Conservation (phyloP, 2,797 vertebrate species). For the Anas bernieri region DNA sequence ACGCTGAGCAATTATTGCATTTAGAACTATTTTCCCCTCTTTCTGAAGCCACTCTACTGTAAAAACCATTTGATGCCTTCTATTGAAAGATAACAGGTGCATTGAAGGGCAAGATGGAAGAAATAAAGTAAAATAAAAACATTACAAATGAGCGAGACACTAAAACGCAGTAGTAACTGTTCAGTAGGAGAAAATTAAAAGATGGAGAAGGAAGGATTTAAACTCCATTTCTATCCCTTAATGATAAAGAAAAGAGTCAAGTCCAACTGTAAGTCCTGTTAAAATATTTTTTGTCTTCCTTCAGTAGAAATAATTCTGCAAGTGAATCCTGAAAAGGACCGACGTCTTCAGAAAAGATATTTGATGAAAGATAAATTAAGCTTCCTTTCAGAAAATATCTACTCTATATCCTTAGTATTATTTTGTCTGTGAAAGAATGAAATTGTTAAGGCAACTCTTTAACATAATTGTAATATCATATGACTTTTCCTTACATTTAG, state of each 20-base stretch:
- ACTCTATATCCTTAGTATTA: not conserved
- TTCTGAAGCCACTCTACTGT: not conserved
- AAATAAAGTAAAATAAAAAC: not conserved
- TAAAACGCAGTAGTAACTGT: not conserved
- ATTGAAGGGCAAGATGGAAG: accelerated
- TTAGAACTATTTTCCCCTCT: not conserved
- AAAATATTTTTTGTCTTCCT: not conserved
- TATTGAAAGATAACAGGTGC: not conserved
- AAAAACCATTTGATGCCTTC: not conserved
- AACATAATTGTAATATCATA: not conserved
- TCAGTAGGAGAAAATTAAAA: not conserved
- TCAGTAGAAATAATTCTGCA: not conserved
- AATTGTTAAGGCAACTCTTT: not conserved
- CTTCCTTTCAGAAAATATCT: not conserved
- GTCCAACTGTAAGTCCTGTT: not conserved
- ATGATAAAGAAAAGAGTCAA: not conserved
- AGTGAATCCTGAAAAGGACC: not conserved
- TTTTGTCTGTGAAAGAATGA: not conserved
- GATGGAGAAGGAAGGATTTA: not conserved
- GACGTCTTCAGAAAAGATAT: not conserved
- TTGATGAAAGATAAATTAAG: not conserved
- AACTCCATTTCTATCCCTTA: not conserved
- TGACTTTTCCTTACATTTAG: not conserved
- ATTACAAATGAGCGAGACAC: not conserved
- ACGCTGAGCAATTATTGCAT: not conserved